Evolutionary conservation across 2,113 vertebrate genomes (phyloP), one percentile per base, ranked within the genome.

Genomic region (Melanocharis versteri): DNA sequence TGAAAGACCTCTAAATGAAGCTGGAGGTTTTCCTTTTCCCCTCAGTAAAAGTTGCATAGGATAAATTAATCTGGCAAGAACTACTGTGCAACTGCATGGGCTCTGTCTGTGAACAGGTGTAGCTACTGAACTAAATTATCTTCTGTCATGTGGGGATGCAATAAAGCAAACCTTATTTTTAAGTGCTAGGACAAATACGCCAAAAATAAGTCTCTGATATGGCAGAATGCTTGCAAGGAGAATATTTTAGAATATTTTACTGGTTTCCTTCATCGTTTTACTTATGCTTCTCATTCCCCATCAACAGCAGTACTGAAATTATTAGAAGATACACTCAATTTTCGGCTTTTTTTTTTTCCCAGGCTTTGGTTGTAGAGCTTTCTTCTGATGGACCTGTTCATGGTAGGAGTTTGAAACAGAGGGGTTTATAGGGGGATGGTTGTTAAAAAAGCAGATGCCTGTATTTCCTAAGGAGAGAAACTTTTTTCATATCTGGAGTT

Each of bases 211-310:
- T 48, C n/a, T n/a, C 17, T 48, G 15, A 45, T 20, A 7, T 5
- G 15, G 15, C 21, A 64, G 23, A 39, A 48, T 7, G 2, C 15
- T 33, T 31, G 13, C 7, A 45, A 75, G 28, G 15, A 65, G 4
- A 16, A 0, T n/a, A 7, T 51, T 13, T 79, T 27, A 12, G 8
- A 56, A 30, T 2, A 0, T 28, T 51, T 54, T 44, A 15, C 19
- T 33, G 2, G 2, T 84, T 88, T 62, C 10, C 19, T 65, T 65
- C 10, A 3, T 35, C 2, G 1, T 66, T 91, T 81, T 53, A 15
- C 10, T 33, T 48, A 14, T 4, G 8, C 5, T 69, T 84, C 30
- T 62, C 15, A 27, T 68, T 37, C 15, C 6, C 7, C 3, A 20
- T 19, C 22, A 64, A 11, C 19, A 70, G n/a, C 51, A 84, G 10